Evolutionary conservation across 2,113 vertebrate genomes (phyloP).

Genomic region (Trogon surrucura): DNA sequence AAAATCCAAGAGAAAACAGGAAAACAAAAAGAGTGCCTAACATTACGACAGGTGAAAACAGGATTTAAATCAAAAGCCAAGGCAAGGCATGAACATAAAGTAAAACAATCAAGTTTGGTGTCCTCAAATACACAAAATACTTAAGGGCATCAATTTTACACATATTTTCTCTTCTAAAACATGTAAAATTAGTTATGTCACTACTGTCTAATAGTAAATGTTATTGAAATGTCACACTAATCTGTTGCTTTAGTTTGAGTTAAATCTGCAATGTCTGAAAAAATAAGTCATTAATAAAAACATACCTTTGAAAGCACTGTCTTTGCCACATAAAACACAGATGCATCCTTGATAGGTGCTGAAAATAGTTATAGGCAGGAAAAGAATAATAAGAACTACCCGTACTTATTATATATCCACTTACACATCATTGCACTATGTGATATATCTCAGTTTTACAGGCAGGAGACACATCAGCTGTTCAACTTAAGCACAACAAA

Average conservation of each 20-base stretch:
- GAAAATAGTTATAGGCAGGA: neutral
- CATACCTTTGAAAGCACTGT: neutral
- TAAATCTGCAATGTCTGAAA: neutral
- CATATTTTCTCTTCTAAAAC: neutral
- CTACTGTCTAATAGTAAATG: neutral
- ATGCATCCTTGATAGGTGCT: neutral
- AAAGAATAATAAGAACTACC: neutral
- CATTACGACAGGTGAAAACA: neutral
- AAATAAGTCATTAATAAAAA: neutral
- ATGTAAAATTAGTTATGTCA: neutral
- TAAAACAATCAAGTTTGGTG: neutral
- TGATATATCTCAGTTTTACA: neutral
- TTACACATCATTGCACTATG: neutral
- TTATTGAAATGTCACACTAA: neutral
- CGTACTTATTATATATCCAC: neutral
- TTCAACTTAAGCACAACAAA: neutral
- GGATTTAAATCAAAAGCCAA: neutral
- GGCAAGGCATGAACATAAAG: neutral
- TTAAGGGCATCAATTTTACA: neutral
- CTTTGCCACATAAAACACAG: neutral
- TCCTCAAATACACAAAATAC: neutral
- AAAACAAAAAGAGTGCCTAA: neutral
- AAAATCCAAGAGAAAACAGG: neutral
- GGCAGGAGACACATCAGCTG: neutral
- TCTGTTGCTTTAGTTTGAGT: neutral